Evolutionary conservation across 2,113 vertebrate genomes (phyloP).

Genomic region (Aldabrachelys gigantea): DNA sequence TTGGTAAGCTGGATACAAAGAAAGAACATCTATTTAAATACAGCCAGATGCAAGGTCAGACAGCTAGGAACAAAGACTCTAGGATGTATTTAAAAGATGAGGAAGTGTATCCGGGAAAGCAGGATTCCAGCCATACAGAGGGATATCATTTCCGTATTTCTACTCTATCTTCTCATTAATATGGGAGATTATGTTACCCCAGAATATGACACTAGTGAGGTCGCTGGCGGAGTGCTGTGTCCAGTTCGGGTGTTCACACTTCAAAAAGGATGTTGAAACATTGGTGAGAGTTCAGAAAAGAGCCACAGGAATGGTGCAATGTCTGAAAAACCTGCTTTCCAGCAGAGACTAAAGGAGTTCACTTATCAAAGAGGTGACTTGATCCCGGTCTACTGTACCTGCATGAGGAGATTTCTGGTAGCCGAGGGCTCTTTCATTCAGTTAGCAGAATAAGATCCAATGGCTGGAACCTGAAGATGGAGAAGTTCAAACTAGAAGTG

Average conservation of each 20-base stretch:
- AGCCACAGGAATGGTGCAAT: neutral
- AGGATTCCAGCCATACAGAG: neutral
- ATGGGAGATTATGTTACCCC: neutral
- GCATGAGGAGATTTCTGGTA: neutral
- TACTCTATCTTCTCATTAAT: neutral
- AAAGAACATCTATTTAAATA: neutral
- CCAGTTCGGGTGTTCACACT: too few species aligned
- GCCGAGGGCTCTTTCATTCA: neutral
- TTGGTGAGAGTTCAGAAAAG: neutral
- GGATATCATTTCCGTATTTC: neutral
- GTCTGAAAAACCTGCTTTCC: neutral
- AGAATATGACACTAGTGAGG: neutral
- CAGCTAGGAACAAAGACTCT: neutral
- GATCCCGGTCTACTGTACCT: neutral
- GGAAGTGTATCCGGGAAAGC: neutral
- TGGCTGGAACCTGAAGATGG: neutral
- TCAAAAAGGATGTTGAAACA: neutral
- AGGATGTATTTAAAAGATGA: neutral
- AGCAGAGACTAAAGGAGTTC: neutral
- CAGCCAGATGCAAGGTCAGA: neutral
- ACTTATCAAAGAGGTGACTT: neutral
- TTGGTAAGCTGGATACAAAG: neutral
- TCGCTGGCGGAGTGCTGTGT: neutral
- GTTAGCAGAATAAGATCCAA: neutral
- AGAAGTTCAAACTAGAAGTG: neutral